These are phyloP conservation scores for Pseudopodoces humilis DNA, from an alignment of 2,113 vertebrate species.

Conservation along the genomic window DNA sequence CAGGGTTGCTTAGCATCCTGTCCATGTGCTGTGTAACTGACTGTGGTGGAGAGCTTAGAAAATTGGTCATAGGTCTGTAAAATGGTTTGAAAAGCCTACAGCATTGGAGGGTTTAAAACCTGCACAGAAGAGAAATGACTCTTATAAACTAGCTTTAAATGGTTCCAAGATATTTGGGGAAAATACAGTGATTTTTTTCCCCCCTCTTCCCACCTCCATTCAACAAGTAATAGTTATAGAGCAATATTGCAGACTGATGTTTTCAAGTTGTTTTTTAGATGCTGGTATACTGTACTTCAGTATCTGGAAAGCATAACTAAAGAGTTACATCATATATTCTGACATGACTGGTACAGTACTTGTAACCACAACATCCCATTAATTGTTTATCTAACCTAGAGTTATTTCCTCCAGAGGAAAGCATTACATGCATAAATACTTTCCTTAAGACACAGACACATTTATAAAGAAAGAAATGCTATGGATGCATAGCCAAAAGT, in stretches of 20 bases:
- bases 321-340: neutral
- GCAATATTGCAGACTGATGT: neutral
- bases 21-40: neutral
- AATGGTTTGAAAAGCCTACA: neutral
- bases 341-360: neutral
- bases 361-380: neutral
- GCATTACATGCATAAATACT: neutral
- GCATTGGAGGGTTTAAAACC: neutral
- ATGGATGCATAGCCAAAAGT: neutral
- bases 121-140: neutral
- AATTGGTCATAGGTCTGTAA: neutral
- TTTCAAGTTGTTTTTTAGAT: neutral
- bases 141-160: neutral
- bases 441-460: neutral
- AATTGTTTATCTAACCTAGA: neutral
- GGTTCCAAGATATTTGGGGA: neutral
- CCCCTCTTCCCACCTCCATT: fast-evolving
- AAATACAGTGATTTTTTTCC: neutral
- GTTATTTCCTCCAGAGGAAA: slow-evolving; percentile 1
- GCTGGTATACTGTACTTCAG: neutral
- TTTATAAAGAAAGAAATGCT: neutral
- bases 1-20: neutral
- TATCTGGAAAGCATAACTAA: neutral
- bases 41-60: neutral
- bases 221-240: neutral